phyloP scores from a whole-genome alignment of 2,888 invertebrate species.

The Phlogophora meticulosa region DNA sequence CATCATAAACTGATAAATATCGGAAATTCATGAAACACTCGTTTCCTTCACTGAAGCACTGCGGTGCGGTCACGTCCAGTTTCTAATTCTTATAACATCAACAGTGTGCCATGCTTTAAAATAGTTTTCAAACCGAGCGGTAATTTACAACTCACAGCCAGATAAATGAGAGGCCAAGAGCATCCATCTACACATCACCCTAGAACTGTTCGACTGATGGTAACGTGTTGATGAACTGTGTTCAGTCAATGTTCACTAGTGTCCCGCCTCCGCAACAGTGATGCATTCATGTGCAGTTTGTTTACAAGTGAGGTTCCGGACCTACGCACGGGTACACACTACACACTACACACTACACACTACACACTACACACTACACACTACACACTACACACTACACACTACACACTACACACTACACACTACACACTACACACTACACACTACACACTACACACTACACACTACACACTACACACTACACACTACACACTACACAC shows the following conservation, averaged over 20 bases:
- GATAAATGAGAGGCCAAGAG: constrained; percentile 33
- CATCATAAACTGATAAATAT: constrained; percentile 43
- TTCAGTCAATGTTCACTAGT: constrained; percentile 7
- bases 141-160: constrained; percentile 15
- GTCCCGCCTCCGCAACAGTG: constrained; percentile 15
- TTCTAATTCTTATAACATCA: constrained; percentile 41
- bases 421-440: too few relatives aligned
- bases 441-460: too few relatives aligned
- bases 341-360: too few relatives aligned
- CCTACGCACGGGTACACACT: background rate
- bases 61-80: constrained; percentile 24
- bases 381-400: too few relatives aligned
- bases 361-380: too few relatives aligned
- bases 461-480: too few relatives aligned
- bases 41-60: background rate
- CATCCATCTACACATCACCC: constrained; percentile 27
- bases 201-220: constrained; percentile 4
- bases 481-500: too few relatives aligned
- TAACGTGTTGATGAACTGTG: constrained; percentile 10
- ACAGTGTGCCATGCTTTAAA: constrained; percentile 35
- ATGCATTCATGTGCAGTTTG: constrained; percentile 28
- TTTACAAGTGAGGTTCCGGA: constrained; percentile 25
- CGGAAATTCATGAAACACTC: constrained; percentile 21
- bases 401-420: too few relatives aligned
- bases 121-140: constrained; percentile 28